Conservation (phyloP, 2,888 invertebrate species). For the Eustalomyia histrio region DNA sequence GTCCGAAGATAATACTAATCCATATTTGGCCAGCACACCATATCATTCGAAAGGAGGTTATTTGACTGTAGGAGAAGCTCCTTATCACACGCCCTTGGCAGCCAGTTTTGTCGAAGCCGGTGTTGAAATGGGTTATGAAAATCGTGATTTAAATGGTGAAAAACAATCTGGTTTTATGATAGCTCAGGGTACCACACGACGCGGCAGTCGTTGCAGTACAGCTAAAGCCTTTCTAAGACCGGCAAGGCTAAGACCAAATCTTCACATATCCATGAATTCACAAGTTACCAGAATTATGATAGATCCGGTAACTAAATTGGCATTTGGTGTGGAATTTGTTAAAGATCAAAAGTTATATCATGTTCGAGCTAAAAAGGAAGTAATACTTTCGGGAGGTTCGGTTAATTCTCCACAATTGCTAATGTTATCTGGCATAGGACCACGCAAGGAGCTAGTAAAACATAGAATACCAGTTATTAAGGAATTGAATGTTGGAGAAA, state of each 20-base stretch:
- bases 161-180: slow-evolving; percentile 94
- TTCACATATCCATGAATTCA: slow-evolving; percentile 91
- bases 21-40: slow-evolving; percentile 88
- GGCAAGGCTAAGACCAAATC: slow-evolving; percentile 87
- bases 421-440: slow-evolving; percentile 95
- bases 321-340: slow-evolving; percentile 90
- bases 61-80: slow-evolving; percentile 91
- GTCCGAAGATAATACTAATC: slow-evolving; percentile 94
- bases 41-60: slow-evolving; percentile 91
- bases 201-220: slow-evolving; percentile 92
- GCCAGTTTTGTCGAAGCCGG: slow-evolving; percentile 91
- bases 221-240: slow-evolving; percentile 93
- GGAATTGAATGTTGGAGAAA: slow-evolving; percentile 90
- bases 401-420: slow-evolving; percentile 96
- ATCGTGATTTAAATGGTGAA: slow-evolving; percentile 92
- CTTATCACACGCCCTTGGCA: slow-evolving; percentile 91
- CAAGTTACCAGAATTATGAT: slow-evolving; percentile 88
- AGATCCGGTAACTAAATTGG: slow-evolving; percentile 86
- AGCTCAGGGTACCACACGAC: slow-evolving; percentile 88
- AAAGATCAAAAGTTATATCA: slow-evolving; percentile 86
- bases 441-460: slow-evolving; percentile 85
- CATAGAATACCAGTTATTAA: slow-evolving; percentile 89
- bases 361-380: slow-evolving; percentile 89
- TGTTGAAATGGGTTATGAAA: slow-evolving; percentile 90
- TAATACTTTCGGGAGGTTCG: slow-evolving; percentile 94